phyloP scores from a whole-genome alignment of 2,113 vertebrate species.

The Siniperca knerii region DNA sequence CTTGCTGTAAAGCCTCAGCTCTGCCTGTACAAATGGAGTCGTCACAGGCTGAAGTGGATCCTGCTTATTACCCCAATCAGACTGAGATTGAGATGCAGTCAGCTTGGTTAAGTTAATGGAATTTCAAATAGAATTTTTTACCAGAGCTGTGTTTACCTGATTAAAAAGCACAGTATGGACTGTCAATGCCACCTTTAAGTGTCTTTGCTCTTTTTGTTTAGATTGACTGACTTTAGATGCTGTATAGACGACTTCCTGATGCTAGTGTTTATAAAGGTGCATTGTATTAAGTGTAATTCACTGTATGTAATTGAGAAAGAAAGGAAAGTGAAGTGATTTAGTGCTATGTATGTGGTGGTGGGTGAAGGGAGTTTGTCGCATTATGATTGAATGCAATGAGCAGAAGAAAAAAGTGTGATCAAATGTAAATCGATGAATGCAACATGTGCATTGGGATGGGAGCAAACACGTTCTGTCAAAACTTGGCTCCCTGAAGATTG shows the following conservation, averaged over 20 bases:
- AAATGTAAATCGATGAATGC: background rate
- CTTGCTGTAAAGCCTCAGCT: background rate
- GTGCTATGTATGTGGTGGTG: background rate
- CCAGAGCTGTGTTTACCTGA: background rate
- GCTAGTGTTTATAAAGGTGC: background rate
- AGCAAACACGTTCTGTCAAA: too few species aligned
- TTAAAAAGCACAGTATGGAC: background rate
- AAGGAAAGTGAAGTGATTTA: background rate
- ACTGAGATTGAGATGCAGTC: slow-evolving; percentile 34
- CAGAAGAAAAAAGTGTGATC: slow-evolving; percentile 2
- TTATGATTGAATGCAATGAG: background rate
- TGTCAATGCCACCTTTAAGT: background rate
- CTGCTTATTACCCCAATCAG: slow-evolving; percentile 31
- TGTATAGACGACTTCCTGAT: background rate
- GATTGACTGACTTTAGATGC: background rate
- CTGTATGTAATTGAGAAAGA: background rate
- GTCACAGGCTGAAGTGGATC: slow-evolving; percentile 37
- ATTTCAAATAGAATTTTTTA: background rate
- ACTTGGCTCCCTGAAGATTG: too few species aligned
- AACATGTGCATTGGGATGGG: background rate
- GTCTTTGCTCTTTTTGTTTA: background rate
- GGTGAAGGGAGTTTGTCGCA: background rate
- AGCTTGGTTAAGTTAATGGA: background rate
- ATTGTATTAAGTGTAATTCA: background rate
- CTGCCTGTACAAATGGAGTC: slow-evolving; percentile 21